Conservation (phyloP, 2,888 invertebrate genomes). For the Agriopis aurantiaria region DNA sequence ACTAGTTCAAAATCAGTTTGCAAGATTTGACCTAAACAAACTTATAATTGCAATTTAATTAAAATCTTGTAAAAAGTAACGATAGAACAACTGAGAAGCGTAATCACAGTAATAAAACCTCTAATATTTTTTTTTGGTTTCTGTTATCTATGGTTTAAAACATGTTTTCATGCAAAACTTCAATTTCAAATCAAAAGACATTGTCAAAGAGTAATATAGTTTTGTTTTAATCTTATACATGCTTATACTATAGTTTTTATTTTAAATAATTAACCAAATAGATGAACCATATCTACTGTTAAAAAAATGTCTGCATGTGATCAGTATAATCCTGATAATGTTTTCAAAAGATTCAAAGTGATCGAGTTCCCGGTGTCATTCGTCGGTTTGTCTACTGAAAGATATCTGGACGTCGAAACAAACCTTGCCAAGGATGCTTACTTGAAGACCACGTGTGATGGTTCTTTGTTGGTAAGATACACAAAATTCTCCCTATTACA, state of each 20-base stretch:
- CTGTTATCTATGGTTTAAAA: not conserved
- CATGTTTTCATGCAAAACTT: not conserved
- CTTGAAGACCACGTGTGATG: conserved; percentile 71
- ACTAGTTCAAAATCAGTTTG: too few species aligned
- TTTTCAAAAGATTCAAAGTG: conserved; percentile 71
- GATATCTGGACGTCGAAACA: conserved; percentile 65
- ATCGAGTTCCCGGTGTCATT: conserved; percentile 76
- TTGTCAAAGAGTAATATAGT: too few species aligned
- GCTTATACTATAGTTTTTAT: conserved; percentile 3
- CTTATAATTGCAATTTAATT: too few species aligned
- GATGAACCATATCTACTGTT: not conserved
- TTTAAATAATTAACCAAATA: not conserved
- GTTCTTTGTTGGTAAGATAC: conserved; percentile 66
- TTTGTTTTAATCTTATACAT: not conserved
- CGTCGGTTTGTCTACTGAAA: conserved; percentile 67
- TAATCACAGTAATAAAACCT: too few species aligned
- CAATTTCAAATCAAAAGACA: conserved; percentile 1
- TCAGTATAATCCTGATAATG: conserved; percentile 65
- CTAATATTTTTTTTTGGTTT: not conserved
- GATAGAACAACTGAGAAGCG: too few species aligned
- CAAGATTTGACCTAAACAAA: too few species aligned
- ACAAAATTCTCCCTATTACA: too few species aligned
- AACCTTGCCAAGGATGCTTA: conserved; percentile 69
- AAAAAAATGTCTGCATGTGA: conserved; percentile 56
- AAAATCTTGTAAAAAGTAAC: too few species aligned